These are phyloP conservation scores for Poecilia gillii DNA, from an alignment of 2,797 vertebrate genomes.

Conservation along the genomic window DNA sequence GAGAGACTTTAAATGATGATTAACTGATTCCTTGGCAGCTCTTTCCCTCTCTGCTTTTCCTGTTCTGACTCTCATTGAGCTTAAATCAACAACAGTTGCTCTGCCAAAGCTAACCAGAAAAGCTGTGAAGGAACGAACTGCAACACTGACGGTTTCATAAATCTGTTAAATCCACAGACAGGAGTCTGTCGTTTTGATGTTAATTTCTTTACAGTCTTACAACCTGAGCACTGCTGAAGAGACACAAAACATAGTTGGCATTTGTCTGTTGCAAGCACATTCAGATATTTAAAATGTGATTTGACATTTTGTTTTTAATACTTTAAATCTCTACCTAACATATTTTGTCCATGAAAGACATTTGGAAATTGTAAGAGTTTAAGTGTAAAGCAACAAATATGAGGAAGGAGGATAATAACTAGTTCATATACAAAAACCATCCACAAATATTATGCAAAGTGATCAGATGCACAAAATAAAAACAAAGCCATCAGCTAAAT, in stretches of 20 bases:
- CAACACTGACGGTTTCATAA: conserved; percentile 3
- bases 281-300: background rate
- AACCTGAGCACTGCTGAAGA: background rate
- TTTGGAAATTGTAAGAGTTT: background rate
- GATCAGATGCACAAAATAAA: background rate
- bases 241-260: background rate
- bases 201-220: background rate
- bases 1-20: conserved; percentile 5
- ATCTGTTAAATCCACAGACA: conserved; percentile 5
- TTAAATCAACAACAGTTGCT: background rate
- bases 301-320: background rate
- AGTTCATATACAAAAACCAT: background rate
- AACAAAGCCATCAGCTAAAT: background rate
- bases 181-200: background rate
- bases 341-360: background rate
- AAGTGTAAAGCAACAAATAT: background rate
- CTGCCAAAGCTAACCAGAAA: background rate
- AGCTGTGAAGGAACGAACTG: background rate
- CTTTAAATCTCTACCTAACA: background rate
- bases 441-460: background rate
- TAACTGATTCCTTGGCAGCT: background rate
- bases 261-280: background rate
- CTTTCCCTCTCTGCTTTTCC: background rate
- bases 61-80: background rate
- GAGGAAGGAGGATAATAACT: background rate